Evolutionary conservation across 2,888 invertebrate genomes (phyloP), one percentile per base, ranked within the genome.

Genomic region (Leptothorax acervorum): DNA sequence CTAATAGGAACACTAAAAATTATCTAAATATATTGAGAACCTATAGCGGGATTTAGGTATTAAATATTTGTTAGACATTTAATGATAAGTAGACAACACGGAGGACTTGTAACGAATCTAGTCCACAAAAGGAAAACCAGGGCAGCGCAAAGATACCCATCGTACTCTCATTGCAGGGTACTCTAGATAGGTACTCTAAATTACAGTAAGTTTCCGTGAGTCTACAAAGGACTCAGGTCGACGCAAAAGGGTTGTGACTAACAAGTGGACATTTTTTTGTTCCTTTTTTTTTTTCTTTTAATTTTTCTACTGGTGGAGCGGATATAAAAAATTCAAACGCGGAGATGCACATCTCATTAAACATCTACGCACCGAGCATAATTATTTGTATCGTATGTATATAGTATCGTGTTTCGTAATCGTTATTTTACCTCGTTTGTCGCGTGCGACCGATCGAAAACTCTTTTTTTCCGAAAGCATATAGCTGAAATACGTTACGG

Each of bases 81-180:
- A 60, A 45, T 23, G 15, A 35, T 48, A 51, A 63, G 11, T 48
- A 12, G 11, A 70, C 48, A 63, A 62, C 6, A 12, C 15, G 28
- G 31, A 66, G 48, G 35, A 75, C 74, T 84, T 81, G 79, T 85
- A 89, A 88, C 82, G 82, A 89, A 85, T 89, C 89, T 89, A 88
- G 90, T 89, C 90, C 71, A 86, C 18, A 62, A 15, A 70, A 66
- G 82, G 81, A 53, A 83, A 86, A 85, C 66, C 85, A 87, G 88
- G 86, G 88, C 87, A 88, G 81, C 76, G 62, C 70, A 48, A 63
- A 48, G 1, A 42, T 68, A 76, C 12, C 66, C 28, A 31, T 42
- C 35, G 66, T 53, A 53, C 15, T 76, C 39, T 65, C 39, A 35
- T 63, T 9, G 39, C 39, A 39, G n/a, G n/a, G 75, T 62, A 51